Percentiles rank a stretch among this genome's conserved stretches.
Evolutionary conservation across 2,888 invertebrate species (phyloP).

Genomic region (Eremobia ochroleuca): DNA sequence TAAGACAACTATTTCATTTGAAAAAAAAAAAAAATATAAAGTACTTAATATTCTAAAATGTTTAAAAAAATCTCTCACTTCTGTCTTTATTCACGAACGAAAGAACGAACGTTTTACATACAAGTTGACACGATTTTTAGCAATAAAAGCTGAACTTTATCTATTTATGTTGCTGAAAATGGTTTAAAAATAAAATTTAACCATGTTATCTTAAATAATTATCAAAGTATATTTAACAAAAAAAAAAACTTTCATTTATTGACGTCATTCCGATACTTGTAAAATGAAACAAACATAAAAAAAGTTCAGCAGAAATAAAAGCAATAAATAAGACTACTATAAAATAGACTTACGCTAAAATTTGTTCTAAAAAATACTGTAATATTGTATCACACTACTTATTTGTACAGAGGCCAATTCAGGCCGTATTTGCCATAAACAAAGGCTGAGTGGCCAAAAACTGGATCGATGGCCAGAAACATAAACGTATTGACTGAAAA

Average conservation of each 20-base stretch:
- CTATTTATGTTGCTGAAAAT: not conserved
- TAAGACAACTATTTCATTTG: not conserved
- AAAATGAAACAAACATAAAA: not conserved
- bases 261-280: not conserved
- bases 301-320: not conserved
- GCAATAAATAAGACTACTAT: not conserved
- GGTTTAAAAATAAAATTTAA: not conserved
- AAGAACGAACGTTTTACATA: not conserved
- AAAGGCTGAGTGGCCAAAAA: not conserved
- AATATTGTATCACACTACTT: slow-evolving; percentile 51
- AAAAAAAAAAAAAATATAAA: slow-evolving; percentile 6
- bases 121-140: not conserved
- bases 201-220: not conserved
- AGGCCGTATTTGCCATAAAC: not conserved
- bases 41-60: not conserved
- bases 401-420: slow-evolving; percentile 42
- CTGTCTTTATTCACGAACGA: slow-evolving; percentile 10
- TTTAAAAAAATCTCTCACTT: slow-evolving; percentile 7
- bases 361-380: slow-evolving; percentile 53
- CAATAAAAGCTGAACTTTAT: not conserved
- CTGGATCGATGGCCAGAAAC: not conserved
- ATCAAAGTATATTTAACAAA: not conserved
- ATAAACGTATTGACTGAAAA: not conserved
- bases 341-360: slow-evolving; percentile 28
- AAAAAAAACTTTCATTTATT: not conserved